Evolutionary conservation across 2,113 vertebrate species (phyloP).

Genomic region (Beaufortia kweichowensis): DNA sequence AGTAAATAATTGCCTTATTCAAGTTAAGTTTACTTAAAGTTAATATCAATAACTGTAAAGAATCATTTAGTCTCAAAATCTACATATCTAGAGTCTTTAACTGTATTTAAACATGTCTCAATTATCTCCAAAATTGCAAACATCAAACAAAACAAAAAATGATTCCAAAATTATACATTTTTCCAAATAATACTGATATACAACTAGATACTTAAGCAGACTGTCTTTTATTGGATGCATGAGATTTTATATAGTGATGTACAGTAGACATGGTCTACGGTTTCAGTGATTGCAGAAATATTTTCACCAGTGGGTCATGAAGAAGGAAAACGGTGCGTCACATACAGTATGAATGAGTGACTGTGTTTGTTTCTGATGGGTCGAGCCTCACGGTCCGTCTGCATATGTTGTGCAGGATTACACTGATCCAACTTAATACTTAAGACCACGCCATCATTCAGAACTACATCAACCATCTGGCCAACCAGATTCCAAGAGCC

Average conservation of each 20-base stretch:
- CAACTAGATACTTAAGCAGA: no score
- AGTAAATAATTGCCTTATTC: no score
- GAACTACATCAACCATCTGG: conserved; percentile 74
- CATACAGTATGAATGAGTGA: conserved; percentile 9
- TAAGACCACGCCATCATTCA: conserved; percentile 73
- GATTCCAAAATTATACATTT: no score
- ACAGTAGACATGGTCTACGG: neutral
- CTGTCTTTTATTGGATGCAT: no score
- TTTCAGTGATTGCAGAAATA: neutral
- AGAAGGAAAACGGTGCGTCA: neutral
- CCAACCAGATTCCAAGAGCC: conserved; percentile 57
- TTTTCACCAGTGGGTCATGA: neutral
- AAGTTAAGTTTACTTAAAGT: no score
- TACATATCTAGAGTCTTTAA: no score
- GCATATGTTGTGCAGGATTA: conserved; percentile 77
- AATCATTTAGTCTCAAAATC: no score
- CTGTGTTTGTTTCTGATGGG: conserved; percentile 56
- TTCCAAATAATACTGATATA: no score
- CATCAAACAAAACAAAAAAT: no score
- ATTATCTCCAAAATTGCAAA: no score
- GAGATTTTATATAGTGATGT: neutral
- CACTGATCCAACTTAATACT: conserved; percentile 76
- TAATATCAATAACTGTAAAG: no score
- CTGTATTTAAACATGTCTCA: no score
- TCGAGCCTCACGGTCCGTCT: conserved; percentile 57